A percentile compares a stretch with the other conserved stretches of the same genome.
These are phyloP conservation scores for Tanytarsus gracilentus DNA, from an alignment of 2,888 invertebrate genomes.

Conservation along the genomic window DNA sequence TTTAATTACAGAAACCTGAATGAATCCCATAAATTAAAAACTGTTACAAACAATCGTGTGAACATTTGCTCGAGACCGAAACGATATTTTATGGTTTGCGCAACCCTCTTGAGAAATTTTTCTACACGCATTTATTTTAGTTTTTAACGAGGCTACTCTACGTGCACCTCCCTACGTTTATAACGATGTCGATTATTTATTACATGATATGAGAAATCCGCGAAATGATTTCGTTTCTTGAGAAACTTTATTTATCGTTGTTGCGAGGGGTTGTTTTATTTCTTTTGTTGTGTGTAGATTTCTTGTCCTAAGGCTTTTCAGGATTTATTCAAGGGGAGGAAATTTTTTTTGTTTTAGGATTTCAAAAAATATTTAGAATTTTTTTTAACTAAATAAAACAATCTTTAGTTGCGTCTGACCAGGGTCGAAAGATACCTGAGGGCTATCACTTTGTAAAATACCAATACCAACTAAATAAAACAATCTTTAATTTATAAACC, in stretches of 20 bases:
- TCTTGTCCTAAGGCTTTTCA: too few species aligned
- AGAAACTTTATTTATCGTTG: background rate
- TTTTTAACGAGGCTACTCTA: conserved; percentile 22
- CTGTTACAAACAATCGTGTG: conserved; percentile 18
- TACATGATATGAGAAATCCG: conserved; percentile 11
- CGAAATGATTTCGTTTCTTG: conserved; percentile 20
- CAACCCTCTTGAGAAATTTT: conserved; percentile 7
- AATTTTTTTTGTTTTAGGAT: too few species aligned
- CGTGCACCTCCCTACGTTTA: background rate
- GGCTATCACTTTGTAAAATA: too few species aligned
- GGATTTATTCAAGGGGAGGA: background rate
- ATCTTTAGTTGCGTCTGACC: too few species aligned
- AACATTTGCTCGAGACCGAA: background rate
- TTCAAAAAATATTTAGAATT: too few species aligned
- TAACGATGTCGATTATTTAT: conserved; percentile 22
- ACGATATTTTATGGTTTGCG: conserved; percentile 20
- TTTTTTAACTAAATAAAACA: too few species aligned
- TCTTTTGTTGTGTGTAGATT: too few species aligned
- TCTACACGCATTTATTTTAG: background rate
- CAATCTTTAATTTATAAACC: too few species aligned
- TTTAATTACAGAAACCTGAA: background rate
- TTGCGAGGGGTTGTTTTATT: conserved; percentile 18
- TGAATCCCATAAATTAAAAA: background rate
- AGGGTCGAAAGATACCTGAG: too few species aligned
- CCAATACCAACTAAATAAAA: too few species aligned